A percentile compares a stretch with the other conserved stretches of the same genome.
These are phyloP conservation scores for Acridotheres tristis DNA, from an alignment of 2,797 vertebrate species.

Conservation along the genomic window DNA sequence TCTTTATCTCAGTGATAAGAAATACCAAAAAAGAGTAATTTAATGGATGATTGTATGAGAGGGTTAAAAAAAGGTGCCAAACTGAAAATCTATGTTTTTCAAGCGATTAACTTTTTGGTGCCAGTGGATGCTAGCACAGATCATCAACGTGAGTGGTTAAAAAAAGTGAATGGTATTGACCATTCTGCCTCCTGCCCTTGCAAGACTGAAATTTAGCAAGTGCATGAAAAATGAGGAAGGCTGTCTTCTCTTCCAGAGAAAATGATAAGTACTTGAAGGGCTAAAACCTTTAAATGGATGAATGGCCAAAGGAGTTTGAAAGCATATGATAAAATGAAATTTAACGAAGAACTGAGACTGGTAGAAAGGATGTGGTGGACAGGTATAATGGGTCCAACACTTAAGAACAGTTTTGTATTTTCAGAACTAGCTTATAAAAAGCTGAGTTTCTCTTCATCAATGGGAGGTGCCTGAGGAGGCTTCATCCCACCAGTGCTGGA, in stretches of 20 bases:
- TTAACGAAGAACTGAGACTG: neutral
- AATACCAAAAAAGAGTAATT: neutral
- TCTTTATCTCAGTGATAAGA: neutral
- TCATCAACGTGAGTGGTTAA: neutral
- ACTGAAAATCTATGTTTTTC: neutral
- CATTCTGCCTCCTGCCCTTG: neutral
- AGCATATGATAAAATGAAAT: neutral
- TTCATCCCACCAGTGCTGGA: fast-evolving
- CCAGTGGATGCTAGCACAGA: neutral
- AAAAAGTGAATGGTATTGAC: neutral
- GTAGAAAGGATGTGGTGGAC: neutral
- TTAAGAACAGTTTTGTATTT: neutral
- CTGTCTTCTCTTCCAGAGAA: neutral
- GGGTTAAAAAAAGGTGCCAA: neutral
- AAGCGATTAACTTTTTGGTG: neutral
- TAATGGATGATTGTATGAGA: neutral
- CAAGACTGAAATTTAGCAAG: neutral
- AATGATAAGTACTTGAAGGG: neutral
- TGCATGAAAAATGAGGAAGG: neutral
- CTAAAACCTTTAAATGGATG: neutral
- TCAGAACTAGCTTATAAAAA: neutral
- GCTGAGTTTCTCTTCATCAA: neutral
- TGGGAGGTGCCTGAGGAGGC: neutral
- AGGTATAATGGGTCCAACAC: neutral
- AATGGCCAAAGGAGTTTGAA: neutral